Percentiles rank a stretch among this genome's conserved stretches.
Evolutionary conservation across 2,888 invertebrate species (phyloP).

Genomic region (Hydrotaea cyrtoneurina): DNA sequence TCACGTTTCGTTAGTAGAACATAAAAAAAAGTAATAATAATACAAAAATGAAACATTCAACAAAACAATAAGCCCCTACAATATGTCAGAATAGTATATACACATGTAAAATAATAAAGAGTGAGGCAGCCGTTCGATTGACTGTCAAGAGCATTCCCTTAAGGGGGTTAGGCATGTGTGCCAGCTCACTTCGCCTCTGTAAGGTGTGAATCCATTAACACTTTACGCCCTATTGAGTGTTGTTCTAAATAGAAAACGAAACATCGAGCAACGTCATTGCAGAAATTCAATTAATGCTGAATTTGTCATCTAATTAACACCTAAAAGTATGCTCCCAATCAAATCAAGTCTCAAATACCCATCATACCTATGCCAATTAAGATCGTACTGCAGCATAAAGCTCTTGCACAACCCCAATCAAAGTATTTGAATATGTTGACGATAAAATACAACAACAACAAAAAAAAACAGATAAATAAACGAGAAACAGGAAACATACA

Average conservation of each 20-base stretch:
- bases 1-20: slow-evolving; percentile 8
- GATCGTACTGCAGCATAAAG: neutral
- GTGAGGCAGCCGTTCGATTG: neutral
- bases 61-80: neutral
- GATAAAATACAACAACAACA: neutral
- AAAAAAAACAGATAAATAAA: slow-evolving; percentile 17
- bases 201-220: slow-evolving; percentile 67
- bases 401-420: slow-evolving; percentile 48
- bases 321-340: slow-evolving; percentile 67
- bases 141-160: slow-evolving; percentile 4
- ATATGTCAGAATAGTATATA: neutral
- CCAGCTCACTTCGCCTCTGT: neutral
- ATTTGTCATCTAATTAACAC: slow-evolving; percentile 79
- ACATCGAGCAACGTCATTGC: neutral
- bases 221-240: slow-evolving; percentile 52
- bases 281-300: slow-evolving; percentile 74
- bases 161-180: neutral
- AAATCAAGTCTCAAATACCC: slow-evolving; percentile 56
- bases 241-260: neutral
- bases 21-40: neutral
- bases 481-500: neutral
- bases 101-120: neutral
- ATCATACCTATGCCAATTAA: slow-evolving; percentile 45
- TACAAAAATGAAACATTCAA: neutral
- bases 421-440: slow-evolving; percentile 56